A percentile compares a stretch with the other conserved stretches of the same genome.
These are phyloP conservation scores for Mallotus villosus DNA, from an alignment of 2,797 vertebrate genomes.

Conservation along the genomic window DNA sequence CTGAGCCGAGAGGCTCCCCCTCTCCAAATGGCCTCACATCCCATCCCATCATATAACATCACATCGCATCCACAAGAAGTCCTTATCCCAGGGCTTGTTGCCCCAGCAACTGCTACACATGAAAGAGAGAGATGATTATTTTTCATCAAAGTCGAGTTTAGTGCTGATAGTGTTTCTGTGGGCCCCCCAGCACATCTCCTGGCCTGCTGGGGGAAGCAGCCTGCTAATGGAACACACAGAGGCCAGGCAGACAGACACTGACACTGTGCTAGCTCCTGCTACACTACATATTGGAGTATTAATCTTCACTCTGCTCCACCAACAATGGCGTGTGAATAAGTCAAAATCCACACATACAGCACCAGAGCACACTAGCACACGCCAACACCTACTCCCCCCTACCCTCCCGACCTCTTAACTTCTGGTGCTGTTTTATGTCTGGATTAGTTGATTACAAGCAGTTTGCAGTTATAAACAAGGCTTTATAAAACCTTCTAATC, in stretches of 20 bases:
- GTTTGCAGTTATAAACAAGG: too few relatives aligned
- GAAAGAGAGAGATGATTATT: conserved; percentile 24
- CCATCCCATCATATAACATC: not conserved
- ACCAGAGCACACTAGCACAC: not conserved
- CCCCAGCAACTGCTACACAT: conserved; percentile 20
- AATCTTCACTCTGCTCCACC: not conserved
- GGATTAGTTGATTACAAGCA: too few relatives aligned
- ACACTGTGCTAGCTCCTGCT: not conserved
- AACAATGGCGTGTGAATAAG: not conserved
- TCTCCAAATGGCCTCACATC: not conserved
- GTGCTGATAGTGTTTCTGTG: conserved; percentile 8
- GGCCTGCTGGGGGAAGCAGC: not conserved
- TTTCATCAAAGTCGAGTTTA: conserved; percentile 23
- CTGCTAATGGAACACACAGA: not conserved
- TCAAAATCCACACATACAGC: not conserved
- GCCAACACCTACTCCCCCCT: too few relatives aligned
- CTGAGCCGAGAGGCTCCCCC: too few relatives aligned
- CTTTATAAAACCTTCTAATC: not conserved
- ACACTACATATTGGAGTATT: not conserved
- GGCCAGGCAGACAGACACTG: too few relatives aligned
- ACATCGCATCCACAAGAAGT: not conserved
- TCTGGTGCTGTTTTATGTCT: too few relatives aligned
- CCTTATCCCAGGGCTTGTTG: conserved; percentile 4
- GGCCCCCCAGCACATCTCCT: conserved; percentile 3
- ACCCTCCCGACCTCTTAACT: too few relatives aligned